Conservation (phyloP, 2,797 vertebrate species). For the Microhierax caerulescens region DNA sequence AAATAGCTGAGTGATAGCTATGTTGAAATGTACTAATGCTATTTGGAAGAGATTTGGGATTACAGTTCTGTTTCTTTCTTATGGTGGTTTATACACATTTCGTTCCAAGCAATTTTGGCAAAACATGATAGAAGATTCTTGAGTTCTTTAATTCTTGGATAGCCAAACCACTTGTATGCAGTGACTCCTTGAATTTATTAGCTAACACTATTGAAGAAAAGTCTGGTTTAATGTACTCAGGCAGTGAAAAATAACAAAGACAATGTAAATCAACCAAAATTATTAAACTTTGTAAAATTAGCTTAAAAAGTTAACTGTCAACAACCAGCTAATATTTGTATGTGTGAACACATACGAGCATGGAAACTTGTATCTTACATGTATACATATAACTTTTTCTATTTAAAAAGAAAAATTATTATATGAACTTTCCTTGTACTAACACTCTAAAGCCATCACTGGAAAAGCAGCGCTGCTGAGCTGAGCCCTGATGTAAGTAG, state of each 20-base stretch:
- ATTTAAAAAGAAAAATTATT: neutral
- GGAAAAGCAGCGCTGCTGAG: neutral
- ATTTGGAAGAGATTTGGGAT: slow-evolving; percentile 39
- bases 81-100: neutral
- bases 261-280: neutral
- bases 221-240: neutral
- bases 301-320: neutral
- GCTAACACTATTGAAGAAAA: neutral
- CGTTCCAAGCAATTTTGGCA: slow-evolving; percentile 37
- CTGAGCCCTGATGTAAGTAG: neutral
- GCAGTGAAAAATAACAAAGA: neutral
- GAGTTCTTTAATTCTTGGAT: neutral
- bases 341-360: neutral
- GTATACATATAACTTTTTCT: neutral
- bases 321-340: neutral
- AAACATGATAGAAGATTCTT: neutral
- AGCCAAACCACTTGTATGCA: neutral
- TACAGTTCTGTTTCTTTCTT: slow-evolving; percentile 20
- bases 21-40: slow-evolving; percentile 53
- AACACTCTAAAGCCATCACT: neutral
- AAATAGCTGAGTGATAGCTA: slow-evolving; percentile 39
- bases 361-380: neutral
- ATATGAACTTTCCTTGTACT: neutral
- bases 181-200: slow-evolving; percentile 16
- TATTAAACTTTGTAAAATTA: neutral